Conservation (phyloP, 2,113 vertebrate genomes). For the Gambusia affinis region DNA sequence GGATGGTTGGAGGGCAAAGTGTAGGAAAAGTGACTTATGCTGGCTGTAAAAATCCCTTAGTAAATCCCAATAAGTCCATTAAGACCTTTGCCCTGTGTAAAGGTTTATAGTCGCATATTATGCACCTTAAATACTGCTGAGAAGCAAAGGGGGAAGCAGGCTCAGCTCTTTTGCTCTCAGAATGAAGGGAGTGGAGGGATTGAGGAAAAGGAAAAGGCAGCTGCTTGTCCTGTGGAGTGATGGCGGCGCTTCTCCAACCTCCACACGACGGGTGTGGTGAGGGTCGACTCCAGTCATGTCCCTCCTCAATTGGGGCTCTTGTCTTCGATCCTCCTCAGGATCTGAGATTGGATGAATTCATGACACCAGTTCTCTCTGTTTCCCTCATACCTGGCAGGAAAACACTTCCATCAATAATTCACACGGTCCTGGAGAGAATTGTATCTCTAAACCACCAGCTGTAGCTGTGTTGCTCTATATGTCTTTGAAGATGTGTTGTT, state of each 20-base stretch:
- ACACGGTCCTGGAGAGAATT: conserved; percentile 44
- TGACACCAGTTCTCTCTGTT: conserved; percentile 41
- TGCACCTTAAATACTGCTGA: conserved; percentile 60
- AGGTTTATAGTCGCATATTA: conserved; percentile 57
- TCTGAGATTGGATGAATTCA: conserved; percentile 47
- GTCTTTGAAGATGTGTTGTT: conserved; percentile 28
- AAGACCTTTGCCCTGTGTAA: conserved; percentile 62
- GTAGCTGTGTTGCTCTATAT: conserved; percentile 48
- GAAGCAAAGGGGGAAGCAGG: conserved; percentile 47
- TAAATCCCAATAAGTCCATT: conserved; percentile 70
- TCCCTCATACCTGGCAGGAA: conserved; percentile 57
- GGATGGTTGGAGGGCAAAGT: conserved; percentile 54
- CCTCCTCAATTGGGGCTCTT: conserved; percentile 51
- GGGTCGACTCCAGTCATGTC: conserved; percentile 50
- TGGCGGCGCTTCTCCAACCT: conserved; percentile 70
- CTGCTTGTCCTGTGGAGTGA: conserved; percentile 78
- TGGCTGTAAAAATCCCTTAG: conserved; percentile 62
- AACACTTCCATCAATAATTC: conserved; percentile 68
- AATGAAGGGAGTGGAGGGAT: conserved; percentile 15
- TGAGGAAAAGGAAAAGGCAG: conserved; percentile 73
- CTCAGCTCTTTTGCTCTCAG: conserved; percentile 49
- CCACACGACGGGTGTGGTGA: conserved; percentile 50
- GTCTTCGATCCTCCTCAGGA: conserved; percentile 42
- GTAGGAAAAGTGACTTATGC: conserved; percentile 52
- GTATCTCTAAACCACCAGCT: conserved; percentile 41